A percentile compares a stretch with the other conserved stretches of the same genome.
phyloP scores from a whole-genome alignment of 2,888 invertebrate species.

The Epirrhoe tristata region DNA sequence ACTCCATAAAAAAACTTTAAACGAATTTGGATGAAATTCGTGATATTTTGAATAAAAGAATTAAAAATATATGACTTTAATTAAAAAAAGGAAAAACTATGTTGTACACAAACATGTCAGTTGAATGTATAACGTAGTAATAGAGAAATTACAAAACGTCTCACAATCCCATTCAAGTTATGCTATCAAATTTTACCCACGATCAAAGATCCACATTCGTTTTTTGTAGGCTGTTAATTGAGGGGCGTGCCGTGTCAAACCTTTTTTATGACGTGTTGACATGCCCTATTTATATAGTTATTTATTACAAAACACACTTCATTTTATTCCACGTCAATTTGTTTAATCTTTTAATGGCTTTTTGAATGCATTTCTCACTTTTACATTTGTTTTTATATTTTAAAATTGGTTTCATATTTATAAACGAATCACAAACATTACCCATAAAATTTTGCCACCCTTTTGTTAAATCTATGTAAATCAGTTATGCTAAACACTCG shows the following conservation, averaged over 20 bases:
- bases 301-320: slow-evolving; percentile 30
- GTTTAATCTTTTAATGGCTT: slow-evolving; percentile 13
- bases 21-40: too few species aligned
- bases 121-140: too few species aligned
- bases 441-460: background rate
- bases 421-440: background rate
- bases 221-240: slow-evolving; percentile 52
- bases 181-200: slow-evolving; percentile 40
- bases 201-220: slow-evolving; percentile 46
- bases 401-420: background rate
- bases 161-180: slow-evolving; percentile 14
- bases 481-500: background rate
- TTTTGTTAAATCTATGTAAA: background rate
- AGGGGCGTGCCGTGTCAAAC: slow-evolving; percentile 50
- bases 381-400: background rate
- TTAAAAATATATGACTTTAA: too few species aligned
- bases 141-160: slow-evolving; percentile 1
- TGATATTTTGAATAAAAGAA: too few species aligned
- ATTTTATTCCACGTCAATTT: slow-evolving; percentile 10
- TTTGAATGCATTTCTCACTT: background rate
- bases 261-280: slow-evolving; percentile 52
- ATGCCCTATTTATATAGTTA: slow-evolving; percentile 40
- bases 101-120: too few species aligned
- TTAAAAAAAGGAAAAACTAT: too few species aligned
- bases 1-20: too few species aligned